Conservation (phyloP, 2,888 invertebrate genomes). For the Orgyia antiqua region DNA sequence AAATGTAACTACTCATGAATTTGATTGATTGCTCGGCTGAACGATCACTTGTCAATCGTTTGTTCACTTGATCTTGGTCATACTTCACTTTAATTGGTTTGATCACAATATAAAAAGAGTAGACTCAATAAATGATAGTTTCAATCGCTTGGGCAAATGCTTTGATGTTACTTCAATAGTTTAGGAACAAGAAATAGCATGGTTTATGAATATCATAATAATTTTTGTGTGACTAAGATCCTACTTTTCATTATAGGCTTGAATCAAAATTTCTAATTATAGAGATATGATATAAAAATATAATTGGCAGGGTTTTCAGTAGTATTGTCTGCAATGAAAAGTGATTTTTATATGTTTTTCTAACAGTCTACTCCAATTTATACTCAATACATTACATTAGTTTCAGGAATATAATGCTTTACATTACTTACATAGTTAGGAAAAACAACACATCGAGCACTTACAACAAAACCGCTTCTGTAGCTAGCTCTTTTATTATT, state of each 20-base stretch:
- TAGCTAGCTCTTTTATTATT: constrained; percentile 35
- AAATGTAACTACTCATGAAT: constrained; percentile 74
- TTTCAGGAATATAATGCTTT: constrained; percentile 26
- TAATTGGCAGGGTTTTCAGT: constrained; percentile 49
- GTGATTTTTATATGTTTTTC: constrained; percentile 35
- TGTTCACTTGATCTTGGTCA: constrained; percentile 67
- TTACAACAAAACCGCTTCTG: constrained; percentile 43
- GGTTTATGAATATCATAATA: constrained; percentile 44
- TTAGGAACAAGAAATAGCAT: constrained; percentile 49
- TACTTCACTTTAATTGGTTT: constrained; percentile 66
- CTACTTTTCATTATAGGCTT: constrained; percentile 65
- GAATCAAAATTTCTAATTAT: constrained; percentile 29
- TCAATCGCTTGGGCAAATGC: constrained; percentile 59
- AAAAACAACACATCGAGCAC: constrained; percentile 40
- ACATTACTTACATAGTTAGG: constrained; percentile 36
- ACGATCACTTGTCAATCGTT: constrained; percentile 65
- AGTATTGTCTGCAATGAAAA: constrained; percentile 60
- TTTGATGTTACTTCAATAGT: constrained; percentile 48
- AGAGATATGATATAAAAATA: constrained; percentile 12
- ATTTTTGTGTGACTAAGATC: constrained; percentile 29
- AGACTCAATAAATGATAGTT: constrained; percentile 54
- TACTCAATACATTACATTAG: constrained; percentile 23
- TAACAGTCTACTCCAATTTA: constrained; percentile 48
- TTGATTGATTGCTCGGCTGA: constrained; percentile 69
- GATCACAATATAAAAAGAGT: constrained; percentile 61